Conservation (phyloP, 1,140 invertebrate species). For the Tribolium castaneum region DNA sequence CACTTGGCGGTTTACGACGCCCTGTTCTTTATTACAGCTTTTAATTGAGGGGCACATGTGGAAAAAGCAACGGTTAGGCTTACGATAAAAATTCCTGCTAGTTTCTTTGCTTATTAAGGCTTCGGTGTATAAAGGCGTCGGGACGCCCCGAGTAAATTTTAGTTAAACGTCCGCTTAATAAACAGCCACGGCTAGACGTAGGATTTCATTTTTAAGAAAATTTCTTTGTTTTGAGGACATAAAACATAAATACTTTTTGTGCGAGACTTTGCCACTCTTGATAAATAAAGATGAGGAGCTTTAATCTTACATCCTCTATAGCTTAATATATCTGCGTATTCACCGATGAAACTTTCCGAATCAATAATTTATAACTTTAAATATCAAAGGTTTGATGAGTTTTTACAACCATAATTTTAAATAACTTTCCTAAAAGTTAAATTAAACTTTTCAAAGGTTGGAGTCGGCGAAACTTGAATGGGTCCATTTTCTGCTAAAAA, state of each 20-base stretch:
- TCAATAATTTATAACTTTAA: neutral
- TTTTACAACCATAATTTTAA: neutral
- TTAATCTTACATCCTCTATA: neutral
- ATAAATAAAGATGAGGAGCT: neutral
- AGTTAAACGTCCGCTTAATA: constrained; percentile 29
- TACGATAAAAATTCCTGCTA: neutral
- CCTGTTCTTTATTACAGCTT: neutral
- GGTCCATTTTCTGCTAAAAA: too few species aligned
- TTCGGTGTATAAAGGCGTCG: constrained; percentile 17
- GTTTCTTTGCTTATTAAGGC: constrained; percentile 5
- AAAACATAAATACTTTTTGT: neutral
- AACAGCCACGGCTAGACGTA: constrained; percentile 2
- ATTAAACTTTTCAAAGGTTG: neutral
- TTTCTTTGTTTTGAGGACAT: neutral
- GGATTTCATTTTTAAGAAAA: neutral
- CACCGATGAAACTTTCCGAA: neutral
- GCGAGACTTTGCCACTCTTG: neutral
- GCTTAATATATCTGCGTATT: neutral
- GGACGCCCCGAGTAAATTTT: constrained; percentile 16
- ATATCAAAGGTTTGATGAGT: neutral
- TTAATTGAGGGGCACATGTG: neutral
- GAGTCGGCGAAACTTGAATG: neutral
- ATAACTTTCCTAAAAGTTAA: neutral
- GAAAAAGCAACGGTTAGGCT: neutral
- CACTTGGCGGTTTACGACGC: constrained; percentile 1